Evolutionary conservation across 2,888 invertebrate species (phyloP).

Genomic region (Drosophila sordidula): DNA sequence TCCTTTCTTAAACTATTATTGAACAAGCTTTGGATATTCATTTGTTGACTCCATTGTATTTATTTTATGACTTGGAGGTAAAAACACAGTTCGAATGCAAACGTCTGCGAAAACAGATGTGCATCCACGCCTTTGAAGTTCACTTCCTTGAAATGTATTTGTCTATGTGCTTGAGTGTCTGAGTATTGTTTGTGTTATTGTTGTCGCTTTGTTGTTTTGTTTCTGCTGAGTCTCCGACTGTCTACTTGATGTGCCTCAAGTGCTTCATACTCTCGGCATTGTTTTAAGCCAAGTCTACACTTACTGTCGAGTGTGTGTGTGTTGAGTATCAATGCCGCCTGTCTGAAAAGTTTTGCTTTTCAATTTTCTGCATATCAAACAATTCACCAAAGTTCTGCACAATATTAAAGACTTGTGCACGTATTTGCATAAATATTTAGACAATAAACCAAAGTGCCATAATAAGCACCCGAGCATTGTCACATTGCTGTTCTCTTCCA

Average conservation of each 20-base stretch:
- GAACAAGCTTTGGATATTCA: not conserved
- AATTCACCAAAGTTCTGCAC: conserved; percentile 55
- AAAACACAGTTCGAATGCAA: conserved; percentile 37
- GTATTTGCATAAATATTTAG: conserved; percentile 77
- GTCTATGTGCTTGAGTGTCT: conserved; percentile 64
- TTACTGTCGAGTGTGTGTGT: conserved; percentile 20
- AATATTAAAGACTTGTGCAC: conserved; percentile 74
- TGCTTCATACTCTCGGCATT: conserved; percentile 55
- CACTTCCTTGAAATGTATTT: conserved; percentile 62
- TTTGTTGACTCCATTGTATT: conserved; percentile 17
- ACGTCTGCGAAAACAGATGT: conserved; percentile 37
- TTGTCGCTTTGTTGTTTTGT: conserved; percentile 27
- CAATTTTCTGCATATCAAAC: conserved; percentile 74
- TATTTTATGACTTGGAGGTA: conserved; percentile 23
- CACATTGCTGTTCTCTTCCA: conserved; percentile 10
- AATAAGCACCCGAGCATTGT: conserved; percentile 45
- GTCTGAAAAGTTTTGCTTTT: conserved; percentile 70
- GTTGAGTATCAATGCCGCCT: conserved; percentile 12
- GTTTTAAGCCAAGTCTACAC: conserved; percentile 49
- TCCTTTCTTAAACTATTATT: no score
- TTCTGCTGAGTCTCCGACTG: conserved; percentile 21
- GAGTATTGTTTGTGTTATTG: conserved; percentile 38
- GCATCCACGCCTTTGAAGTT: conserved; percentile 52
- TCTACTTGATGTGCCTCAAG: conserved; percentile 43
- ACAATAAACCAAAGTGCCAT: conserved; percentile 51